phyloP scores from a whole-genome alignment of 2,888 invertebrate genomes.

The Acleris laterana region DNA sequence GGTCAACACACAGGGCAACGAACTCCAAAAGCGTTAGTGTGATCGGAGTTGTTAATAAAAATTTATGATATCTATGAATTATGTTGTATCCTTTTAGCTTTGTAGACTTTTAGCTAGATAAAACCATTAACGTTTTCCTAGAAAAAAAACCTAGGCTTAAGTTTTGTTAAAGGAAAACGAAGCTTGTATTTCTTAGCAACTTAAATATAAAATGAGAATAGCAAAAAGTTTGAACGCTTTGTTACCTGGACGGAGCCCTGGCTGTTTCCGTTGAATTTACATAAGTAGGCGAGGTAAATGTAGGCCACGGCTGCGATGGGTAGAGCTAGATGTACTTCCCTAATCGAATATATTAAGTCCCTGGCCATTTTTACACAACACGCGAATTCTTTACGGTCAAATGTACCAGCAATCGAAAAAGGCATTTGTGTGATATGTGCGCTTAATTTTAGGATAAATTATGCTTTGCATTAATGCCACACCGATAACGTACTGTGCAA shows the following conservation, averaged over 20 bases:
- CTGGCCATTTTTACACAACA: conserved; percentile 2
- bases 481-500: conserved; percentile 16
- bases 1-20: conserved; percentile 52
- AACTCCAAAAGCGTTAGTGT: conserved; percentile 43
- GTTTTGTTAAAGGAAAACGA: background rate
- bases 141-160: background rate
- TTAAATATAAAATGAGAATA: conserved; percentile 17
- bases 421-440: background rate
- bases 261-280: conserved; percentile 56
- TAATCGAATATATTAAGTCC: conserved; percentile 19
- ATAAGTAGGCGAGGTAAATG: conserved; percentile 52
- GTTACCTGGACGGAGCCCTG: conserved; percentile 46
- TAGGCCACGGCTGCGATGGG: conserved; percentile 52
- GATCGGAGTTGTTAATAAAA: conserved; percentile 25
- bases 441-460: conserved; percentile 14
- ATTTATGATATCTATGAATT: conserved; percentile 31
- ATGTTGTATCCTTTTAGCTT: conserved; percentile 6
- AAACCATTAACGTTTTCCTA: background rate
- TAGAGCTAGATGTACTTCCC: conserved; percentile 34
- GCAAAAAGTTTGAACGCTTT: conserved; percentile 29
- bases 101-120: conserved; percentile 2
- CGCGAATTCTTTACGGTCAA: background rate
- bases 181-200: background rate
- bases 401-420: background rate
- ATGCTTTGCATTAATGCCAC: conserved; percentile 14